These are phyloP conservation scores for Tachina grossa DNA, from an alignment of 2,888 invertebrate species.

Conservation along the genomic window DNA sequence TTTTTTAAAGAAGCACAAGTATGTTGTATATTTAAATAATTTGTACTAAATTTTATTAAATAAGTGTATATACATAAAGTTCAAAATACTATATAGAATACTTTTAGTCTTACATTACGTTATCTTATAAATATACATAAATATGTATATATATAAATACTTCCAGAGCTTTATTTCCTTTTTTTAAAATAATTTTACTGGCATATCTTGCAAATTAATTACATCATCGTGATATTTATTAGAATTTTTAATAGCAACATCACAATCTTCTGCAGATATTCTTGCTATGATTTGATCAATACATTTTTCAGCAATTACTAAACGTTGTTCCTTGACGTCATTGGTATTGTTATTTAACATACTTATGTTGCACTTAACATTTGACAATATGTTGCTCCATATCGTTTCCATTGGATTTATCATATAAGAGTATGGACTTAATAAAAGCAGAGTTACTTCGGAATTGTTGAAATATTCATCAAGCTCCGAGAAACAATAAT, in stretches of 20 bases:
- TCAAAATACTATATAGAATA: constrained; percentile 57
- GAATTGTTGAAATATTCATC: constrained; percentile 70
- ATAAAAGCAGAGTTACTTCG: constrained; percentile 64
- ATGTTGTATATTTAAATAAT: constrained; percentile 58
- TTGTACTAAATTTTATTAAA: constrained; percentile 70
- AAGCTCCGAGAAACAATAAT: constrained; percentile 67
- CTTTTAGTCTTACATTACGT: constrained; percentile 41
- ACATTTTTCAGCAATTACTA: constrained; percentile 57
- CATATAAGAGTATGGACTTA: constrained; percentile 68
- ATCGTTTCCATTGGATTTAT: constrained; percentile 65
- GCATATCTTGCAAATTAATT: constrained; percentile 61
- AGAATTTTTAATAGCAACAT: constrained; percentile 49
- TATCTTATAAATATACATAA: constrained; percentile 14
- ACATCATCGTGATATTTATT: constrained; percentile 59
- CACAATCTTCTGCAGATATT: constrained; percentile 54
- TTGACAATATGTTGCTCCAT: constrained; percentile 60
- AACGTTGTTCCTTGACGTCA: constrained; percentile 59
- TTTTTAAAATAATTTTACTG: constrained; percentile 43
- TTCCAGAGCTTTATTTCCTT: not conserved
- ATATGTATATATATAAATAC: constrained; percentile 36
- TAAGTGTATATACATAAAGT: constrained; percentile 20
- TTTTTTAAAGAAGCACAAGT: not conserved
- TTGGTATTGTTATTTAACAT: constrained; percentile 35
- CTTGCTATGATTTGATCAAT: constrained; percentile 55
- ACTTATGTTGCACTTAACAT: constrained; percentile 47